Evolutionary conservation across 2,888 invertebrate genomes (phyloP).

Genomic region (Lycia hirtaria): DNA sequence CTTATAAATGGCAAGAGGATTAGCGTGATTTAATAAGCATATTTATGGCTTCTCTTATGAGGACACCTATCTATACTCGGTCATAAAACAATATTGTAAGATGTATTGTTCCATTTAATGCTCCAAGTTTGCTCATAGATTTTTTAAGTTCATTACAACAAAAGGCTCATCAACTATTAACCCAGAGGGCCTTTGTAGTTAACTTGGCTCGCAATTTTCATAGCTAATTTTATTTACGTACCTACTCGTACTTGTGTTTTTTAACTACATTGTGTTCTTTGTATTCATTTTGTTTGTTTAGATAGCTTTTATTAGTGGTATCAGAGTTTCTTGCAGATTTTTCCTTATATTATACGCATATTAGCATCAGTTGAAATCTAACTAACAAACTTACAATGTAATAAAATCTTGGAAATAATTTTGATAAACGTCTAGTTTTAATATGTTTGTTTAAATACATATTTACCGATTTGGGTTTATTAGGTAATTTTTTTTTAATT

Average conservation of each 20-base stretch:
- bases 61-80: constrained; percentile 38
- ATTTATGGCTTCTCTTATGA: constrained; percentile 47
- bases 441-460: no score
- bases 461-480: no score
- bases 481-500: no score
- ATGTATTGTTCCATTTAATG: constrained; percentile 56
- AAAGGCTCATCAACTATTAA: constrained; percentile 45
- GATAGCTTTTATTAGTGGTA: no score
- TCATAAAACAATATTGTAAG: constrained; percentile 57
- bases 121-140: constrained; percentile 47
- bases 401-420: no score
- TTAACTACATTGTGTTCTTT: not conserved
- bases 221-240: constrained; percentile 35
- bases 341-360: no score
- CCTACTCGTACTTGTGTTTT: constrained; percentile 14
- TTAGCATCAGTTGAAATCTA: no score
- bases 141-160: constrained; percentile 42
- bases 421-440: no score
- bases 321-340: no score
- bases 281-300: not conserved
- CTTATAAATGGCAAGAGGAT: constrained; percentile 37
- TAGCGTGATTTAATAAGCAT: constrained; percentile 43
- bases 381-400: no score
- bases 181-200: constrained; percentile 38
- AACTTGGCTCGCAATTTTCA: constrained; percentile 34